A percentile compares a stretch with the other conserved stretches of the same genome.
Conservation (phyloP, 2,797 vertebrate species). For the Adelosebastes latens region DNA sequence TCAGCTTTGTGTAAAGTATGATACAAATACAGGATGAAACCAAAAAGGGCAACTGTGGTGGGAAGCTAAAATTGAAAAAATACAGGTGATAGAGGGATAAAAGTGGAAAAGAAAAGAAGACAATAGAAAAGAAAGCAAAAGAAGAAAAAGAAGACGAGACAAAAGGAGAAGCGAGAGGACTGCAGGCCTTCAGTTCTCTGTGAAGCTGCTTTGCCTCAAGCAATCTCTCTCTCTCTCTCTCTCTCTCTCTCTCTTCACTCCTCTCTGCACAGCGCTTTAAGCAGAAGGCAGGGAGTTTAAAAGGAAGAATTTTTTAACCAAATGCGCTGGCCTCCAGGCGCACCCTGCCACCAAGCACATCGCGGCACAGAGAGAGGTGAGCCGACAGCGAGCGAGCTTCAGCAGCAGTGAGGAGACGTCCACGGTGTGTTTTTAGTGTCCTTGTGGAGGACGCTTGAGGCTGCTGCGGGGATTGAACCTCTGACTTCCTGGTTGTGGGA, state of each 20-base stretch:
- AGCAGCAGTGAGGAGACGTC: not conserved
- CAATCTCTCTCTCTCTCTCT: slow-evolving; percentile 33
- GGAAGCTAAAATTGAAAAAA: slow-evolving; percentile 6
- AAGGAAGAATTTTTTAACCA: slow-evolving; percentile 45
- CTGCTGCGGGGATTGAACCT: slow-evolving; percentile 17
- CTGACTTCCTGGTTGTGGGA: slow-evolving; percentile 9
- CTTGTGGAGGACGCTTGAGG: slow-evolving; percentile 13
- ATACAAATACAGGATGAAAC: not conserved
- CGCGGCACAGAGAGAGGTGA: slow-evolving; percentile 11
- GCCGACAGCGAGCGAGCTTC: slow-evolving; percentile 25
- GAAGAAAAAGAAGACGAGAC: not conserved
- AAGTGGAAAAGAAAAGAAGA: not conserved
- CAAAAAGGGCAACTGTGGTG: not conserved
- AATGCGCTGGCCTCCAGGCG: slow-evolving; percentile 55
- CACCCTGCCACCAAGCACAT: slow-evolving; percentile 50
- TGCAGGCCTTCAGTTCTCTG: slow-evolving; percentile 50
- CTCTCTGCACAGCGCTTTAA: slow-evolving; percentile 39
- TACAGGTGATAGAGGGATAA: not conserved
- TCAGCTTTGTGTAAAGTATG: not conserved
- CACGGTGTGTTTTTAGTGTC: not conserved
- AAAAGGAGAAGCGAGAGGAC: slow-evolving; percentile 39
- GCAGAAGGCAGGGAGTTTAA: slow-evolving; percentile 51
- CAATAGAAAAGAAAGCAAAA: not conserved
- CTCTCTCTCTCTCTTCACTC: slow-evolving; percentile 10
- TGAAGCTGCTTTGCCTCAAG: slow-evolving; percentile 63